Base-by-base conservation (phyloP, 1,140 invertebrate species). In the Brachionus sp. region DNA sequence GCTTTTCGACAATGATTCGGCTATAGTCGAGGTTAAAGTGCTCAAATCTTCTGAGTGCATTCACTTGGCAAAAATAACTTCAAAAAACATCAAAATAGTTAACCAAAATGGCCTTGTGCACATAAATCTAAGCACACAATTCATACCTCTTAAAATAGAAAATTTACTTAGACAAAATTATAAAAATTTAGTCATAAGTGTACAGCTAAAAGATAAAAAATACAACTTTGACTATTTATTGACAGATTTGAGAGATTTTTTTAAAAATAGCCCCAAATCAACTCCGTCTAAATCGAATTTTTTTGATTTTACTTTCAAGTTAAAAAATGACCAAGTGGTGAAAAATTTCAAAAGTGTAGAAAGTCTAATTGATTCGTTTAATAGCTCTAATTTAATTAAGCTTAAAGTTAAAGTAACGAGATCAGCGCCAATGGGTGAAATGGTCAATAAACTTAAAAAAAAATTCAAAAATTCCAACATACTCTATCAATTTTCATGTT, bases 261-360 rank as follows among this genome's bases (percentile, higher is more conserved):
- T 70, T 12, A 39, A 37, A 35, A 37, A 70, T 1, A 39, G 66
- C 16, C 66, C 66, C 2, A 70, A 70, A 39, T 35, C 35, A 39
- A 70, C 29, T 37, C 66, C 66, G 3, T 70, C 66, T 12, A 70
- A 70, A 39, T 37, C 66, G 16, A 35, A 70, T 70, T 70, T 70
- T 16, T 70, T 37, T 16, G 66, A 70, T 39, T 70, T 70, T 70
- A 37, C 66, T 39, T 37, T 70, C 35, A 70, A 70, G 37, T n/a
- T 70, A 2, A 39, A 70, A 1, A 39, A 33, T 39, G 29, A 70
- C 16, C 7, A 37, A n/a, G 25, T 13, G 64, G 25, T 66, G 7
- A 37, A 33, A n/a, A 29, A 33, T 12, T 37, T 5, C 25, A 66
- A 66, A 23, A 70, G 35, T 70, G 7, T 39, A 2, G 35, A 70